Conservation (phyloP, 2,797 vertebrate genomes). For the Argya squamiceps region DNA sequence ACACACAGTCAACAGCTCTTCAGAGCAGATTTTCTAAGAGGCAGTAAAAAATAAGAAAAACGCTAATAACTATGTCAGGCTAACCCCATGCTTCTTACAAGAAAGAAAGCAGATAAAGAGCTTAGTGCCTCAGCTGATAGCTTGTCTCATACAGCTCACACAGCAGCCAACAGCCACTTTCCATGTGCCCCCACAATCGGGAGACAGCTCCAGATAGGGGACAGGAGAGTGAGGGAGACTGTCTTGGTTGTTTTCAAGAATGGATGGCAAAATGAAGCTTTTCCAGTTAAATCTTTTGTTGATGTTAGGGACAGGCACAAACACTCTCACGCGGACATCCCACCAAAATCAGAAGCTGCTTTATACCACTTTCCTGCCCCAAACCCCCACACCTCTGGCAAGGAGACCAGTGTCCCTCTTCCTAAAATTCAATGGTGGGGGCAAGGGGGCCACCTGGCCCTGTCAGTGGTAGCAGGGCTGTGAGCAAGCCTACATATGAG, state of each 20-base stretch:
- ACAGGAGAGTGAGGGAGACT: neutral
- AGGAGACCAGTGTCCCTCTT: neutral
- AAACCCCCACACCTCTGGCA: fast-evolving
- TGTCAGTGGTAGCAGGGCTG: neutral
- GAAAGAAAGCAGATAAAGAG: neutral
- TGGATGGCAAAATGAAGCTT: neutral
- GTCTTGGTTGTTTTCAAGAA: neutral
- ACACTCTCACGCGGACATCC: neutral
- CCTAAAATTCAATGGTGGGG: neutral
- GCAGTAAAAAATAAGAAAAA: neutral
- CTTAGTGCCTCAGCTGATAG: neutral
- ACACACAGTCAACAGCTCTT: neutral
- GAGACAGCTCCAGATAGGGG: neutral
- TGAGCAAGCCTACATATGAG: neutral
- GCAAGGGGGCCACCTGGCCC: neutral
- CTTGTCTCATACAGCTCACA: neutral
- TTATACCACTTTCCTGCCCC: neutral
- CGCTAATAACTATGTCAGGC: neutral
- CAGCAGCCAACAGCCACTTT: neutral
- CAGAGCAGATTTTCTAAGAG: neutral
- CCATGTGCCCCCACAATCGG: neutral
- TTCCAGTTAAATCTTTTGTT: neutral
- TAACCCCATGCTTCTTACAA: neutral
- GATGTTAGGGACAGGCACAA: neutral
- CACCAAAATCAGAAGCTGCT: neutral